phyloP scores from a whole-genome alignment of 2,797 vertebrate genomes.

The Cyprinodon diabolis region DNA sequence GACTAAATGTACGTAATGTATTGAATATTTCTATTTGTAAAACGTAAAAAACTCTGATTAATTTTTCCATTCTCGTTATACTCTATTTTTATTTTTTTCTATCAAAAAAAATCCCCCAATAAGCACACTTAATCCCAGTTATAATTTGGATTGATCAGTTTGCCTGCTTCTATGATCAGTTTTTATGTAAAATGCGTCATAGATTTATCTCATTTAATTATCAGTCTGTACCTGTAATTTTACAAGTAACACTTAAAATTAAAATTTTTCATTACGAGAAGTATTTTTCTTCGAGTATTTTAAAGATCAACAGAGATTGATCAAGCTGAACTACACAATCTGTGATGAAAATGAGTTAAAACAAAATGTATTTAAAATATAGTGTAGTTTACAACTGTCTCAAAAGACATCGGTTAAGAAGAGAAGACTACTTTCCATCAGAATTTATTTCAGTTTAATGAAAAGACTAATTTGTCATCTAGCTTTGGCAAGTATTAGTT shows the following conservation, averaged over 20 bases:
- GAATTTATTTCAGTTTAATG: not conserved
- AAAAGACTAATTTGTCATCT: not conserved
- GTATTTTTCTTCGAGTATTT: not conserved
- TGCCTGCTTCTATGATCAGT: not conserved
- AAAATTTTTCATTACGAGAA: too few species aligned
- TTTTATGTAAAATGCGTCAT: not conserved
- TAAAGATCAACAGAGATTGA: not conserved
- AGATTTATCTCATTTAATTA: too few species aligned
- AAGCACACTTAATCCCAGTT: not conserved
- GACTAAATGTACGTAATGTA: not conserved
- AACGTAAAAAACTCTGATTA: not conserved
- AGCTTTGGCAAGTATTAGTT: not conserved
- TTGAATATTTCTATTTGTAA: not conserved
- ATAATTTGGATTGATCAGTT: not conserved
- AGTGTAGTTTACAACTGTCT: not conserved
- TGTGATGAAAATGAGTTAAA: not conserved
- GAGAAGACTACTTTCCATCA: not conserved
- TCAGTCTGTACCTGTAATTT: not conserved
- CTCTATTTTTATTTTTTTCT: not conserved
- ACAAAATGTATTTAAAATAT: not conserved
- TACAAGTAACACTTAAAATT: not conserved
- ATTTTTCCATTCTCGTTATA: not conserved
- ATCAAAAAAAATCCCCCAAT: not conserved
- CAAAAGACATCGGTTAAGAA: not conserved
- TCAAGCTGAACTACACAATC: not conserved